Evolutionary conservation across 2,113 vertebrate species (phyloP).

Genomic region (Onychorhynchus coronatus): DNA sequence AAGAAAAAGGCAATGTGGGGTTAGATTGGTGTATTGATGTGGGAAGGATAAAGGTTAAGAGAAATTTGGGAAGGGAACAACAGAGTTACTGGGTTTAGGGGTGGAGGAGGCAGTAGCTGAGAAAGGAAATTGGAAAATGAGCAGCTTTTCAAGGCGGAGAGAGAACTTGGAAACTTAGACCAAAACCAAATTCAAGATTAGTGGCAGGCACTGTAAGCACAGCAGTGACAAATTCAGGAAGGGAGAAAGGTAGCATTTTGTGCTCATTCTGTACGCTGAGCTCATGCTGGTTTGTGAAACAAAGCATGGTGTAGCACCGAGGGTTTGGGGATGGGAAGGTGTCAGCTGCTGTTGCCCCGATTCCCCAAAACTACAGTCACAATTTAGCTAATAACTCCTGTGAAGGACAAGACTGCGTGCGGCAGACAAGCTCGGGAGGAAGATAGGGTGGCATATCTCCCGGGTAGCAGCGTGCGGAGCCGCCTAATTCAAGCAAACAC

Average conservation of each 20-base stretch:
- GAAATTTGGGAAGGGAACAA: background rate
- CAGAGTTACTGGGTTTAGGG: background rate
- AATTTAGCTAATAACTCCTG: background rate
- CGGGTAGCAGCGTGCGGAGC: rapidly evolving
- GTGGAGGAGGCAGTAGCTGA: background rate
- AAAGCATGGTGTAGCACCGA: background rate
- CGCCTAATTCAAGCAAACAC: background rate
- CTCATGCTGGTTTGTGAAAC: background rate
- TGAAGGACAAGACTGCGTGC: background rate
- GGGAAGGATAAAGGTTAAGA: background rate
- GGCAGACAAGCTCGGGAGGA: background rate
- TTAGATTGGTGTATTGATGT: background rate
- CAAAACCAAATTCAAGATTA: background rate
- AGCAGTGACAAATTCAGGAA: background rate
- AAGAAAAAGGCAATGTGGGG: background rate
- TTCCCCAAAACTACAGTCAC: background rate
- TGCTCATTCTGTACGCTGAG: background rate
- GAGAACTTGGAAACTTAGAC: background rate
- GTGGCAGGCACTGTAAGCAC: background rate
- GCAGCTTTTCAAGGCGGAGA: background rate
- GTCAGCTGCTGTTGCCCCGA: background rate
- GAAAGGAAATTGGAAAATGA: background rate
- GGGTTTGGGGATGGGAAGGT: background rate
- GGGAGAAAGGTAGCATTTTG: background rate
- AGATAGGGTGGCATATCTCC: background rate